These are phyloP conservation scores for Salpingus planirostris DNA, from an alignment of 2,888 invertebrate genomes.

Conservation along the genomic window DNA sequence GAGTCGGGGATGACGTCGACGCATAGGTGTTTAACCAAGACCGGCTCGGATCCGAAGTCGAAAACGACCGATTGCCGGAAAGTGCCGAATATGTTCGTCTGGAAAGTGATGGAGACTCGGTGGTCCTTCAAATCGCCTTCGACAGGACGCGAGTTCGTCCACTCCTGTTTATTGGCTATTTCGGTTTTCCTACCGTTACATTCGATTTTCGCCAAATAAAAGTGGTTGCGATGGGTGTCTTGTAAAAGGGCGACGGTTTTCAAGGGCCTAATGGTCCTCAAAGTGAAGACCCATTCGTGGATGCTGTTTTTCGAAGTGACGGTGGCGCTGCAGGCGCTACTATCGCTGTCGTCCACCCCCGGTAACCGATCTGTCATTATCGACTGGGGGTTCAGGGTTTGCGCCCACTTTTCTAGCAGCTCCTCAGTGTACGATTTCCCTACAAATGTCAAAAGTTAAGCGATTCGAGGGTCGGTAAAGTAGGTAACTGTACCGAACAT, in stretches of 20 bases:
- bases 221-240: slow-evolving; percentile 60
- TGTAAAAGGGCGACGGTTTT: slow-evolving; percentile 59
- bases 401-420: slow-evolving; percentile 55
- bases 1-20: slow-evolving; percentile 66
- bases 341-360: slow-evolving; percentile 49
- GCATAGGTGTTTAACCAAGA: slow-evolving; percentile 58
- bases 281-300: slow-evolving; percentile 52
- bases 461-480: too few relatives aligned
- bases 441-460: too few relatives aligned
- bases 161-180: slow-evolving; percentile 45
- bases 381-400: slow-evolving; percentile 52
- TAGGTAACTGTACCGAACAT: too few relatives aligned
- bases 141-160: slow-evolving; percentile 33
- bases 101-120: slow-evolving; percentile 26
- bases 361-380: slow-evolving; percentile 55
- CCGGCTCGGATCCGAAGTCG: slow-evolving; percentile 59
- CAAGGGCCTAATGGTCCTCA: slow-evolving; percentile 46
- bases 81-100: slow-evolving; percentile 65
- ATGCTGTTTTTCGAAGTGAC: slow-evolving; percentile 54
- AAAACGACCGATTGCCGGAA: slow-evolving; percentile 71
- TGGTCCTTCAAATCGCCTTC: slow-evolving; percentile 4
- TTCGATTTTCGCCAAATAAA: slow-evolving; percentile 47
- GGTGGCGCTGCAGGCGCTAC: slow-evolving; percentile 51
- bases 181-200: slow-evolving; percentile 21
- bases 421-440: slow-evolving; percentile 49